Evolutionary conservation across 1,140 invertebrate species (phyloP), one percentile per base, ranked within the genome.

Genomic region (Muscidifurax raptorellus): DNA sequence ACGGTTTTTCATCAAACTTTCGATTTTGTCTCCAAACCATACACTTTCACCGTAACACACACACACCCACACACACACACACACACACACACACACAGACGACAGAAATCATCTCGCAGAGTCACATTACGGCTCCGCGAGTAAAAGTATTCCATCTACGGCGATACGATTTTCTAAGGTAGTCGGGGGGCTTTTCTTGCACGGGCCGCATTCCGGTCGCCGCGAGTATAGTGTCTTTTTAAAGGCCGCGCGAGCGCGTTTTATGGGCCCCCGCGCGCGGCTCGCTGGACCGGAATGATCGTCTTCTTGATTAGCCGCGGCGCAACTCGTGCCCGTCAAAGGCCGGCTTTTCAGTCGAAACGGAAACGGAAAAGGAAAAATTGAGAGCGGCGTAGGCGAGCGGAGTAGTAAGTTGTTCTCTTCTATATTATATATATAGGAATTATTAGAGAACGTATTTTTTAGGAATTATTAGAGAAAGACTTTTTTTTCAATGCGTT

Each of bases 231-330:
- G 52, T 59, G 52, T 59, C 44, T 47, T 47, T 47, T 47, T 47
- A 47, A 47, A 47, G 44, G 12, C 1, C 15, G 44, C 44, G 15
- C 44, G 44, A 47, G 44, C 44, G 44, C 52, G 71, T 72, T 78
- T 32, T 64, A 78, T 25, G 32, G 36, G 78, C 64, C 52, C 18
- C 18, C 52, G 52, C n/a, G 27, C 79, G 71, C 78, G 36, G 27
- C 79, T 80, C 78, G 36, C 66, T 80, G 36, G 78, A 80, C 78
- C 66, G 66, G 66, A 80, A 80, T 80, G 79, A 80, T 69, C 79
- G 25, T 69, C 59, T 9, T 15, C 52, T 18, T 30, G 76, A 78
- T 78, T 78, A 78, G 30, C 32, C n/a, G 27, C 40, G 77, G 77
- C 77, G 13, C 22, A 18, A 59, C 52, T 25, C n/a, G 77, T 12